These are phyloP conservation scores for Neotragus pygmaeus DNA, from an alignment of 2,113 vertebrate species.

Conservation along the genomic window DNA sequence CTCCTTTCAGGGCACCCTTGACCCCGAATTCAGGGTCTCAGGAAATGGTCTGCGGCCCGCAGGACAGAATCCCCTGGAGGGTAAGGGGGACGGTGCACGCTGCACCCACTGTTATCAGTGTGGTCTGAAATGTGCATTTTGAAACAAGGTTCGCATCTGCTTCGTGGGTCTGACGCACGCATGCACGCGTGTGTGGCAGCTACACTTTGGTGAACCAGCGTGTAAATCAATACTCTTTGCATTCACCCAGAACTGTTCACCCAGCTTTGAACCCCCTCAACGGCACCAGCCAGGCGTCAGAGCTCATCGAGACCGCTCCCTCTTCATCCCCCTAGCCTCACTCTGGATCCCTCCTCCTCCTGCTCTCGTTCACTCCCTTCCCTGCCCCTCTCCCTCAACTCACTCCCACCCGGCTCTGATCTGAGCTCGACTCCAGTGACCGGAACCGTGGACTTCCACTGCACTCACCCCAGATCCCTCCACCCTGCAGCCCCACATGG, in stretches of 20 bases:
- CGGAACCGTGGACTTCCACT: not conserved
- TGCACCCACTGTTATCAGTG: fast-evolving
- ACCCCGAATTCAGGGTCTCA: not conserved
- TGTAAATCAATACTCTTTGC: not conserved
- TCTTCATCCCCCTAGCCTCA: not conserved
- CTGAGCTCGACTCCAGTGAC: not conserved
- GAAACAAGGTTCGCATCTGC: not conserved
- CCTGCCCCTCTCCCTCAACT: not conserved
- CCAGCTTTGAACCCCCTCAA: not conserved
- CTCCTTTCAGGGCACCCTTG: too few relatives aligned
- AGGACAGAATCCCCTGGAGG: not conserved
- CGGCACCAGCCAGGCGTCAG: fast-evolving
- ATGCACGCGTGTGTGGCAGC: fast-evolving
- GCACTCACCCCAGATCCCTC: not conserved
- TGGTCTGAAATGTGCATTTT: not conserved
- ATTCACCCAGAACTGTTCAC: not conserved
- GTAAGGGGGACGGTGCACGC: fast-evolving
- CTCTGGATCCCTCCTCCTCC: not conserved
- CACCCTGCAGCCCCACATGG: fast-evolving
- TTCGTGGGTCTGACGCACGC: fast-evolving
- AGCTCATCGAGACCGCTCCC: not conserved
- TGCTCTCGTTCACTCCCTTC: too few relatives aligned
- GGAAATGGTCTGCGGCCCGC: not conserved
- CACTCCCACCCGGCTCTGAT: not conserved
- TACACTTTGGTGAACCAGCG: too few relatives aligned